Base-by-base conservation (phyloP, 37 sponge, comb jelly and placozoan genomes). In the Hexactinellida sp. region DNA sequence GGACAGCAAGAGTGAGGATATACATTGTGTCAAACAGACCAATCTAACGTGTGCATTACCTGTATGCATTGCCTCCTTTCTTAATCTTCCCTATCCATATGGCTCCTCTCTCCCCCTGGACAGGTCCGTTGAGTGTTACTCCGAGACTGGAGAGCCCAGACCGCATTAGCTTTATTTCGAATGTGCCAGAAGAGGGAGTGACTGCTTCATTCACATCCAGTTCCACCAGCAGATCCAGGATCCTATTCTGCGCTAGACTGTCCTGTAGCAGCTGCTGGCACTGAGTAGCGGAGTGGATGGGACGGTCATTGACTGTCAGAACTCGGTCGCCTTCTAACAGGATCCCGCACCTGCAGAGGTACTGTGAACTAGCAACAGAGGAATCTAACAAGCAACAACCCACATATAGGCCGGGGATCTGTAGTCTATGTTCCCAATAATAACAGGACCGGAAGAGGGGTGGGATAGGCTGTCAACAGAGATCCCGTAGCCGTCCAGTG, bases 31-130 rank as follows among this genome's bases (percentile, higher is more conserved):
- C n/a, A n/a, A n/a, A n/a, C n/a, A n/a, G n/a, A n/a, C n/a, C n/a
- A n/a, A n/a, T n/a, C n/a, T n/a, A n/a, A n/a, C n/a, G n/a, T n/a
- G n/a, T n/a, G n/a, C n/a, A n/a, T 47, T 39, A 93, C 93, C 93
- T 89, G 83, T 86, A 88, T 0, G 96, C 96, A 3, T 91, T 86
- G 1, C 96, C 96, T 41, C 96, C 96, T 36, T 95, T 93, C 87
- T 95, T 95, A 35, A 95, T 38, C 23, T 89, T 88, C 23, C 92
- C 86, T 34, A 95, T 93, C 96, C 96, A 95, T 7, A 95, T 87
- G 21, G 87, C 86, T 37, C 89, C 92, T 3, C 90, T 90, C n/a
- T 37, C 85, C 21, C 54, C 55, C 0, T 55, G 35, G 39, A 86
- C 87, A 36, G 91, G 54, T 88, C 96, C 93, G 88, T 93, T 91